Evolutionary conservation across 2,888 invertebrate species (phyloP).

Genomic region (Drosophila quinaria): DNA sequence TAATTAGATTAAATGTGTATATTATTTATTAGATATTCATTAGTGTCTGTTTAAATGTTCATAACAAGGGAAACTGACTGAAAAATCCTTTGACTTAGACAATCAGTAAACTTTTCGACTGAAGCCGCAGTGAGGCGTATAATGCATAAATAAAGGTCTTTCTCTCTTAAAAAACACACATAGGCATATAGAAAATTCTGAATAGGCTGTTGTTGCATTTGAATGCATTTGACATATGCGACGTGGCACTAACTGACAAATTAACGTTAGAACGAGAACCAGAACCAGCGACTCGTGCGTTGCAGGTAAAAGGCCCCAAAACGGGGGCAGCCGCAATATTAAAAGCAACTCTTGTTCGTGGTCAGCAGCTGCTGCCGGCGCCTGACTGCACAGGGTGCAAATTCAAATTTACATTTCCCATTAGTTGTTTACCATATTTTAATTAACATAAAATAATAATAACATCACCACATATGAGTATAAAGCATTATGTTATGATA

Average conservation of each 20-base stretch:
- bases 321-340: conserved; percentile 59
- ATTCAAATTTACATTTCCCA: conserved; percentile 56
- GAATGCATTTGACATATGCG: conserved; percentile 54
- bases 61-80: neutral
- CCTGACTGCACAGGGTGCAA: conserved; percentile 45
- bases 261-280: conserved; percentile 40
- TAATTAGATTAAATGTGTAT: too few relatives aligned
- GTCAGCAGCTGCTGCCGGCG: conserved; percentile 40
- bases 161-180: neutral
- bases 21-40: neutral
- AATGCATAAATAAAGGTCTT: conserved; percentile 47
- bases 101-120: conserved; percentile 27
- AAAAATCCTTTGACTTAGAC: conserved; percentile 16
- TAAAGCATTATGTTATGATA: conserved; percentile 16
- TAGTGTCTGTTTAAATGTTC: neutral
- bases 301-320: conserved; percentile 38
- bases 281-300: conserved; percentile 47
- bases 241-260: conserved; percentile 55
- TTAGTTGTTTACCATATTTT: conserved; percentile 70
- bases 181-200: conserved; percentile 14
- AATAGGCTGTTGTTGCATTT: conserved; percentile 40
- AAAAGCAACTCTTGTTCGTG: conserved; percentile 70
- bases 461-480: conserved; percentile 27
- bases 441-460: conserved; percentile 60
- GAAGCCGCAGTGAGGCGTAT: conserved; percentile 50